Evolutionary conservation across 1,140 invertebrate genomes (phyloP).

Genomic region (Prorops nasuta): DNA sequence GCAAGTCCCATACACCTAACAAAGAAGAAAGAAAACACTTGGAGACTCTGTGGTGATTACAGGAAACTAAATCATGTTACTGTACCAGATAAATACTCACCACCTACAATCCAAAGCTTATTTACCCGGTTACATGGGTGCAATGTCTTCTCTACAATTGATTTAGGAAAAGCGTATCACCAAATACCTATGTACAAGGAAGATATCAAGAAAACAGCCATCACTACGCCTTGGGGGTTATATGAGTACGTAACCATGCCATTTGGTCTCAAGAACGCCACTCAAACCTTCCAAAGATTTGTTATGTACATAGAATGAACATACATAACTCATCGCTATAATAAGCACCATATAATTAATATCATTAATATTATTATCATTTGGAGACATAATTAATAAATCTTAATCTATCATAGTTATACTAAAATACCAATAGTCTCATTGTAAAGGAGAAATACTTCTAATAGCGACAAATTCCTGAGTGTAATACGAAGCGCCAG

Average conservation of each 20-base stretch:
- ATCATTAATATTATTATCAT: no score
- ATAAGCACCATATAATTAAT: no score
- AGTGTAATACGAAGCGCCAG: no score
- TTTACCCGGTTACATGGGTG: conserved; percentile 17
- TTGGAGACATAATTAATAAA: no score
- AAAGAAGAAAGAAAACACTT: conserved; percentile 9
- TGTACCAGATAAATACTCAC: conserved; percentile 8
- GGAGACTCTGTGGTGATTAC: conserved; percentile 18
- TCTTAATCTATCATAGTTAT: no score
- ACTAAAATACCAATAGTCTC: no score
- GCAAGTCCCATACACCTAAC: conserved; percentile 13
- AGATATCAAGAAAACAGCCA: conserved; percentile 3
- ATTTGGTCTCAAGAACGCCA: conserved; percentile 31
- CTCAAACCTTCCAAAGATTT: conserved; percentile 23
- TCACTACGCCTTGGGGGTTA: conserved; percentile 4
- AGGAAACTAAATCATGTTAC: conserved; percentile 13
- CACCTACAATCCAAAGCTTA: conserved; percentile 15
- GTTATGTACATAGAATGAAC: no score
- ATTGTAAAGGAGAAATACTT: no score
- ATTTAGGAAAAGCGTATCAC: conserved; percentile 55
- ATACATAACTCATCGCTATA: no score
- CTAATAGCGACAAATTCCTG: no score
- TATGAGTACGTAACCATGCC: conserved; percentile 39
- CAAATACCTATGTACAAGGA: conserved; percentile 40
- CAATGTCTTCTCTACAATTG: conserved; percentile 43